Conservation (phyloP, 2,797 vertebrate genomes). For the Silurus aristotelis region DNA sequence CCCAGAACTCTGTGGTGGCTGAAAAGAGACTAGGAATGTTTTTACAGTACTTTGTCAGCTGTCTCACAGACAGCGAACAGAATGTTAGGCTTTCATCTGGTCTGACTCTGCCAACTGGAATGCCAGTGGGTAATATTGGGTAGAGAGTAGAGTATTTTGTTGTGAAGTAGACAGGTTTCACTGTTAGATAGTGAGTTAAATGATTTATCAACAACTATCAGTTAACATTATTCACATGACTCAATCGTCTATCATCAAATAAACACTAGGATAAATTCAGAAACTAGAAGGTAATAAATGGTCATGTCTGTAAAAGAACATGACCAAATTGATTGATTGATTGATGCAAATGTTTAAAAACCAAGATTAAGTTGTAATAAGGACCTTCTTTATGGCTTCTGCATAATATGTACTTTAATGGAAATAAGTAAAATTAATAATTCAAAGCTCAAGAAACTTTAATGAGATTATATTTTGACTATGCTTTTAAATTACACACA, state of each 20-base stretch:
- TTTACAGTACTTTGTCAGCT: background rate
- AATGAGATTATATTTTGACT: too few relatives aligned
- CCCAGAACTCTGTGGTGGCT: background rate
- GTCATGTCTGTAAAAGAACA: background rate
- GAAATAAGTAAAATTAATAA: too few relatives aligned
- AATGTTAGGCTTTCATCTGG: background rate
- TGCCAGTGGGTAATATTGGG: background rate
- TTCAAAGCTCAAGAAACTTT: too few relatives aligned
- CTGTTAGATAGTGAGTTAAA: background rate
- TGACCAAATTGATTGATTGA: background rate
- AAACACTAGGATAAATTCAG: background rate
- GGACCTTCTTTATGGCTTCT: background rate
- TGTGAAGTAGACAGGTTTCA: background rate
- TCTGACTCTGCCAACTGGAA: background rate
- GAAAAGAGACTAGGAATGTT: background rate
- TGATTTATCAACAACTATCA: background rate
- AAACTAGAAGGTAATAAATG: background rate
- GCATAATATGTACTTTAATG: background rate
- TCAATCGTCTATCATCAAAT: background rate
- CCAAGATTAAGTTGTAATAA: background rate
- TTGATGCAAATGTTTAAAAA: background rate
- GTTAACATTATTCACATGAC: background rate
- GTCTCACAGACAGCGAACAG: background rate
- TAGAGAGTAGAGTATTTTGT: background rate
- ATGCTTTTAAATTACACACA: too few relatives aligned